Evolutionary conservation across 2,888 invertebrate genomes (phyloP).

Genomic region (Drosophila affinis): DNA sequence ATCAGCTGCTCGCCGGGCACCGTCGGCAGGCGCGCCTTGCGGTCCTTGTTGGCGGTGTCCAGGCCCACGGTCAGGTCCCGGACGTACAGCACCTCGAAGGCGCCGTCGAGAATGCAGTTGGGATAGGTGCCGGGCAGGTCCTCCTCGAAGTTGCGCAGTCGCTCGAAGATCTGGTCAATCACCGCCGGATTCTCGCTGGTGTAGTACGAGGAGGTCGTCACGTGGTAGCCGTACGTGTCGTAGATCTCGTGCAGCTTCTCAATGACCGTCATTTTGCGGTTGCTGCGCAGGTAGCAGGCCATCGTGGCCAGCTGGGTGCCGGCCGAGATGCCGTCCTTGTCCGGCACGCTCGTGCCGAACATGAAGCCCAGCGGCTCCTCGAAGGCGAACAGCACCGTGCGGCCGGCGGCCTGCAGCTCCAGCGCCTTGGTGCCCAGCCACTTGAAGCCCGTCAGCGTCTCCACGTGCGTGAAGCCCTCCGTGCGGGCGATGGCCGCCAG

Average conservation of each 20-base stretch:
- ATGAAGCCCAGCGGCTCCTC: slow-evolving; percentile 99
- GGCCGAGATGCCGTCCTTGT: slow-evolving; percentile 98
- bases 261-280: slow-evolving; percentile 85
- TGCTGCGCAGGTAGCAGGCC: slow-evolving; percentile 88
- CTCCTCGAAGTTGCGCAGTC: slow-evolving; percentile 89
- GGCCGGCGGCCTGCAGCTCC: slow-evolving; percentile 89
- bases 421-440: slow-evolving; percentile 97
- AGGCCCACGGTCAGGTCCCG: slow-evolving; percentile 94
- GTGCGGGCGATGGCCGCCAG: slow-evolving; percentile 90
- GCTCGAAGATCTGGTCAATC: slow-evolving; percentile 90
- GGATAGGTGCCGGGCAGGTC: slow-evolving; percentile 88
- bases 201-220: slow-evolving; percentile 93
- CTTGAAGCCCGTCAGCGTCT: slow-evolving; percentile 99
- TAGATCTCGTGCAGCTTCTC: slow-evolving; percentile 91
- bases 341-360: slow-evolving; percentile 93
- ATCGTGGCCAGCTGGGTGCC: slow-evolving; percentile 92
- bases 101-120: slow-evolving; percentile 86
- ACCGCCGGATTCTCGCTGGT: slow-evolving; percentile 89
- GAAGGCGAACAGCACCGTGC: slow-evolving; percentile 94
- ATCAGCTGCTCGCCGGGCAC: slow-evolving; percentile 92
- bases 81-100: slow-evolving; percentile 87
- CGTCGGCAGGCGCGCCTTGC: slow-evolving; percentile 88
- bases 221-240: slow-evolving; percentile 93
- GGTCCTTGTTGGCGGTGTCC: slow-evolving; percentile 89
- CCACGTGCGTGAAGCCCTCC: slow-evolving; percentile 91